Conservation (phyloP, 2,113 vertebrate species). For the Oxyura jamaicensis region DNA sequence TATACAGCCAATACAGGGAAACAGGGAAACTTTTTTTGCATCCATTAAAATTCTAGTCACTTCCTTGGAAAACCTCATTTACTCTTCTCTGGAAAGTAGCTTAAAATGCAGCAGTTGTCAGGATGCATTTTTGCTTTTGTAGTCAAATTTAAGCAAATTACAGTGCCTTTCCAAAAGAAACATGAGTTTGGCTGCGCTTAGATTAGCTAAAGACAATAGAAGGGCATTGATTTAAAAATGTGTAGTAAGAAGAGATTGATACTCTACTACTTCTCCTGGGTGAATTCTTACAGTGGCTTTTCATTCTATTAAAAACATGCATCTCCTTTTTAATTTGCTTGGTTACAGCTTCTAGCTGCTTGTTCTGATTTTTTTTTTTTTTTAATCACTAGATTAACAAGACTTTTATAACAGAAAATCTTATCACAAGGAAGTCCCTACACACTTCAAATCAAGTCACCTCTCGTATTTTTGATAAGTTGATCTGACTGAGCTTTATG, state of each 20-base stretch:
- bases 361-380: not conserved
- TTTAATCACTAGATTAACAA: not conserved
- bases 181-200: not conserved
- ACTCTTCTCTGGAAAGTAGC: not conserved
- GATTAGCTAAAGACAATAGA: not conserved
- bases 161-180: not conserved
- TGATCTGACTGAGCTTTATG: conserved; percentile 1
- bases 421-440: not conserved
- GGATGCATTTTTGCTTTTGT: not conserved
- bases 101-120: not conserved
- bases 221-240: not conserved
- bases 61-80: not conserved
- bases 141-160: not conserved
- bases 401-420: not conserved
- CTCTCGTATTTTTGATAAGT: not conserved
- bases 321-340: not conserved
- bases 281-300: not conserved
- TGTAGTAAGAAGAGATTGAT: not conserved
- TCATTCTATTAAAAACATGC: not conserved
- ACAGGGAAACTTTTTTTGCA: not conserved
- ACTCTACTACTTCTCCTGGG: not conserved
- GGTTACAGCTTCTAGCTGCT: not conserved
- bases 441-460: not conserved
- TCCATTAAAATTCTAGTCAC: not conserved
- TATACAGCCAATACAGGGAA: not conserved